Evolutionary conservation across 2,113 vertebrate genomes (phyloP).

Genomic region (Hassar affinis): DNA sequence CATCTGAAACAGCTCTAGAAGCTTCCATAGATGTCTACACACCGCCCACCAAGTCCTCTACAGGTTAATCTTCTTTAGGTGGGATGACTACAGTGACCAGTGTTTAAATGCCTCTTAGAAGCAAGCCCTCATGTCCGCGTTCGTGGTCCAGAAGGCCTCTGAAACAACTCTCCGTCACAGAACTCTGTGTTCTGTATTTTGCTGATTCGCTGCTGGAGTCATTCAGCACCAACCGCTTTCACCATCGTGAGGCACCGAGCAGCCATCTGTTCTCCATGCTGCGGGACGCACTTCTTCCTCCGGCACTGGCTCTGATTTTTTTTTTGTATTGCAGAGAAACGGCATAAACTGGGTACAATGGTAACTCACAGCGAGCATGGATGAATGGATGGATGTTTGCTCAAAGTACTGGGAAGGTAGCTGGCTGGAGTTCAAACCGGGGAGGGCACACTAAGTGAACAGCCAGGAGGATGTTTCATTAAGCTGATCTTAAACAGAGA

Average conservation of each 20-base stretch:
- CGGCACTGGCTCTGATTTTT: constrained; percentile 25
- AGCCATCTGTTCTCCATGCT: constrained; percentile 49
- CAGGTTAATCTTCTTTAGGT: constrained; percentile 30
- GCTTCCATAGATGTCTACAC: too few relatives aligned
- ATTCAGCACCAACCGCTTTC: constrained; percentile 39
- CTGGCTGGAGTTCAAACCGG: constrained; percentile 10
- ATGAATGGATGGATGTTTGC: constrained; percentile 29
- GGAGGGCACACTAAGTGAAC: background rate
- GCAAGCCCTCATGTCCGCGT: constrained; percentile 16
- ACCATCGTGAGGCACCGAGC: constrained; percentile 30
- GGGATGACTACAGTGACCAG: constrained; percentile 11
- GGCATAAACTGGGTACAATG: constrained; percentile 21
- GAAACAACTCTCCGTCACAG: constrained; percentile 29
- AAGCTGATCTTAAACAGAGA: constrained; percentile 26
- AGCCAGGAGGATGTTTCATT: constrained; percentile 19
- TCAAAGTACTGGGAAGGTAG: background rate
- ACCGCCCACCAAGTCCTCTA: background rate
- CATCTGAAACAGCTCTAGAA: too few relatives aligned
- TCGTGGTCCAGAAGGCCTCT: constrained; percentile 19
- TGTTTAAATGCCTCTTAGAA: constrained; percentile 14
- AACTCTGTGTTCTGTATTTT: constrained; percentile 49
- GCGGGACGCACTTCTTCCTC: constrained; percentile 33
- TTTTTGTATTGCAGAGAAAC: background rate
- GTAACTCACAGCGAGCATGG: background rate
- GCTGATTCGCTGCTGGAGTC: constrained; percentile 49